phyloP scores from a whole-genome alignment of 2,113 vertebrate species.

The Strix uralensis region DNA sequence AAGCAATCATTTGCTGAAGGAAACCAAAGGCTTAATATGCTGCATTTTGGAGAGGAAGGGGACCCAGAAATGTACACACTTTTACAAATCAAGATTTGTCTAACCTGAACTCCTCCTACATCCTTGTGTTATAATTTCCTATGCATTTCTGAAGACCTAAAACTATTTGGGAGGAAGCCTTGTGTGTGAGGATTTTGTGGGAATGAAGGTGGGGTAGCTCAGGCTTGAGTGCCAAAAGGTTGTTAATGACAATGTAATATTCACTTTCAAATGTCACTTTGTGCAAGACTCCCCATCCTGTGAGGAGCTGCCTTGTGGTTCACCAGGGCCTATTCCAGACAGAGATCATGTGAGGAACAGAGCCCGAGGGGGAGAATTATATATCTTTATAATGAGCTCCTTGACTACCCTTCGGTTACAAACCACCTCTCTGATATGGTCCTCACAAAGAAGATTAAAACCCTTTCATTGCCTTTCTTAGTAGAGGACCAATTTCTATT shows the following conservation, averaged over 20 bases:
- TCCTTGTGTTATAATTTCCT: neutral
- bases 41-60: neutral
- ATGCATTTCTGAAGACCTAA: neutral
- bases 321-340: neutral
- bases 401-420: neutral
- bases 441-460: neutral
- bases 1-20: neutral
- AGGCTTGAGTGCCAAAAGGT: neutral
- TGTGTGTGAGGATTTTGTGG: accelerated
- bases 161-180: neutral
- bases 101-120: accelerated
- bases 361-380: neutral
- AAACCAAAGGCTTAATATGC: neutral
- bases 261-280: neutral
- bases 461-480: neutral
- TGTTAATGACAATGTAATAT: neutral
- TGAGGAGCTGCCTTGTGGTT: neutral
- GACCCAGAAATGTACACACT: accelerated
- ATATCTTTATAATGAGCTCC: neutral
- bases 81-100: neutral
- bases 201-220: neutral
- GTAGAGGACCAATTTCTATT: neutral
- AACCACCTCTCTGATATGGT: neutral
- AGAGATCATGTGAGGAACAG: neutral
- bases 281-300: neutral